Evolutionary conservation across 2,113 vertebrate species (phyloP), one percentile per base, ranked within the genome.

Genomic region (Corydoras sp.): DNA sequence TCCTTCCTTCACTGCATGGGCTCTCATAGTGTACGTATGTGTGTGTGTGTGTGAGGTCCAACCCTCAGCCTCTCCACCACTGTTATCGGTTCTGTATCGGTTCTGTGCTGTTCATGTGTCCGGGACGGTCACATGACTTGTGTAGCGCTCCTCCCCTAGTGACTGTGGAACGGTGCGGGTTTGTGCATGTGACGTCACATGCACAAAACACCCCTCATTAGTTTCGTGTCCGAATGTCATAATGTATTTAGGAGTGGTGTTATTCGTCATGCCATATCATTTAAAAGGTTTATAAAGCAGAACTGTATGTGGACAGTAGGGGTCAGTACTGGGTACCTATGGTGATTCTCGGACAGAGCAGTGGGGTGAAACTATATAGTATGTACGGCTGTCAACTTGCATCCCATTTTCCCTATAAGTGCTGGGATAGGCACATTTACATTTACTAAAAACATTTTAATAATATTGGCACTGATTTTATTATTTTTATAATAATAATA

Each of bases 1-100:
- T 69, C 75, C 76, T 69, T 65, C 80, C 65, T 74, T 68, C 81
- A 79, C 72, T 67, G 84, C 85, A 85, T 83, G 83, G 83, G 79
- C 80, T 75, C 53, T 71, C 65, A 29, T n/a, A 15, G 72, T 79
- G 69, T 72, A 24, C 18, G 18, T 72, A 24, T 2, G 18, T 43
- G 15, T 64, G 74, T 67, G 48, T 69, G 67, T 65, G 65, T 74
- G 65, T 58, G 58, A 72, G 62, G 63, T 66, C 73, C 51, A 61
- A 63, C 56, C 58, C 63, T 65, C 56, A 73, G 62, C 67, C 55
- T 63, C 51, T 35, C 12, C 60, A 18, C 59, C 31, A 31, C 51
- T 10, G 55, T 49, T 61, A 30, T 68, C 62, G 49, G 54, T 67
- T 9, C 24, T 68, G 29, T 55, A 55, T 48, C 10, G 56, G 32